A percentile compares a stretch with the other conserved stretches of the same genome.
Evolutionary conservation across 2,797 vertebrate species (phyloP).

Genomic region (Xenops minutus): DNA sequence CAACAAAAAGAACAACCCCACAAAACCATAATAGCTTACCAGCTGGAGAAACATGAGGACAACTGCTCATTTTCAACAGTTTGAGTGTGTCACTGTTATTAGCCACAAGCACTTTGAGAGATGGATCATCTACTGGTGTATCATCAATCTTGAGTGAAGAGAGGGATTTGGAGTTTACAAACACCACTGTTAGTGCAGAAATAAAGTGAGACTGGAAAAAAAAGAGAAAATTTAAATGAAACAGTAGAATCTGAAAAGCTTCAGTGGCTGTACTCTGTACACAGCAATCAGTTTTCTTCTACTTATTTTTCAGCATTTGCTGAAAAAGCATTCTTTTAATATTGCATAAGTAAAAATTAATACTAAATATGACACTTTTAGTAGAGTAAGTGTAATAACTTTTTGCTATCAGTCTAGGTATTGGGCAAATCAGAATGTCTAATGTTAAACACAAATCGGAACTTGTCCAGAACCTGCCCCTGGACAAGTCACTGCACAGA

Average conservation of each 20-base stretch:
- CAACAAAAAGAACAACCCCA: neutral
- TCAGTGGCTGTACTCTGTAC: neutral
- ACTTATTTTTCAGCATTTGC: neutral
- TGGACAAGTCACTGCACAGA: neutral
- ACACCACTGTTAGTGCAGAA: conserved; percentile 97
- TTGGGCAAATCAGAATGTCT: neutral
- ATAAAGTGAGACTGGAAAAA: conserved; percentile 93
- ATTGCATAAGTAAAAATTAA: neutral
- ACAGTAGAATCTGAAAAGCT: neutral
- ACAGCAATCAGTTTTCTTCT: neutral
- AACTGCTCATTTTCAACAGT: conserved; percentile 98
- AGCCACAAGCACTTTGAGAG: conserved; percentile 92
- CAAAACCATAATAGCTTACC: conserved; percentile 74
- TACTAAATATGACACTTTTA: neutral
- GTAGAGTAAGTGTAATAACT: neutral
- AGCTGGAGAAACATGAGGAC: conserved; percentile 97
- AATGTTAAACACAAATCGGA: neutral
- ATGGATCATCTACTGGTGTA: conserved; percentile 96
- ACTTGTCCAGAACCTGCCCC: neutral
- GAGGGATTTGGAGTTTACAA: conserved; percentile 97
- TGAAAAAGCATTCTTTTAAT: neutral
- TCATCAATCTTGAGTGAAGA: conserved; percentile 97
- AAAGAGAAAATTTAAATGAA: neutral
- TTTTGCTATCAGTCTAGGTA: neutral
- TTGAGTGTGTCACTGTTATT: conserved; percentile 97